Conservation (phyloP, 2,113 vertebrate genomes). For the Dicaeum eximium region DNA sequence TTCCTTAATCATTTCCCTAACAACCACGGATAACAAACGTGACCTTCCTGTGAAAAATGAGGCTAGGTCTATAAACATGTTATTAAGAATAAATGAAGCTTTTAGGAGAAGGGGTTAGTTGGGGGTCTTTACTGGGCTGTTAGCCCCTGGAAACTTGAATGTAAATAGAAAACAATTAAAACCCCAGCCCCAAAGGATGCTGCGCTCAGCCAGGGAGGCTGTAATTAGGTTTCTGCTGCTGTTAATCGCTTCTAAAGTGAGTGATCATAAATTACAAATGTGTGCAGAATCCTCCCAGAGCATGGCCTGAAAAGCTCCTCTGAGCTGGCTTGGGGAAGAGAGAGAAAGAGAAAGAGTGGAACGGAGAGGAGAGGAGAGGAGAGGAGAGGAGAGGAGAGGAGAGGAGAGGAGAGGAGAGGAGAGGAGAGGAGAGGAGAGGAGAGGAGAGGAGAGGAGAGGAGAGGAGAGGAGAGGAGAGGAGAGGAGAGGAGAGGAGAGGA, state of each 20-base stretch:
- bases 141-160: constrained; percentile 55
- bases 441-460: not conserved
- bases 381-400: no score
- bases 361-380: not conserved
- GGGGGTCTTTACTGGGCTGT: constrained; percentile 55
- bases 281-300: constrained; percentile 22
- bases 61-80: constrained; percentile 45
- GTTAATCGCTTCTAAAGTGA: constrained; percentile 56
- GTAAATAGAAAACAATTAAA: constrained; percentile 68
- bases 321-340: not conserved
- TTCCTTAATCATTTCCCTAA: constrained; percentile 68
- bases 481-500: no score
- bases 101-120: constrained; percentile 64
- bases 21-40: constrained; percentile 51
- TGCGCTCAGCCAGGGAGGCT: not conserved
- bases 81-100: constrained; percentile 67
- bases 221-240: constrained; percentile 59
- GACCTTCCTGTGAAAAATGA: constrained; percentile 60
- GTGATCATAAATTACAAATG: constrained; percentile 37
- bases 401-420: not conserved
- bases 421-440: not conserved
- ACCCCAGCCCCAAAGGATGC: constrained; percentile 17
- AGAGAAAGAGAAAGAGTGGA: rapidly evolving
- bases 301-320: not conserved
- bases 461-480: not conserved